Evolutionary conservation across 2,113 vertebrate genomes (phyloP).

Genomic region (cat (Felis catus)): F.catus_Fca126_mat1.0 CM031412.1:196846001-196846500

Average conservation of each 20-base stretch:
- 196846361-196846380: neutral
- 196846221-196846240: neutral
- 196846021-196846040: neutral
- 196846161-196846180: neutral
- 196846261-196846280: neutral
- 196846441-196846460: neutral
- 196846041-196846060: neutral
- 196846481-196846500: neutral
- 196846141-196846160: neutral
- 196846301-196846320: neutral
- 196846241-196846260: neutral
- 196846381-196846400: neutral
- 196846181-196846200: fast-evolving
- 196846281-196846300: neutral
- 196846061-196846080: neutral
- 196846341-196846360: neutral
- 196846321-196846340: neutral
- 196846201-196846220: neutral
- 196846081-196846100: neutral
- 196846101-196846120: neutral
- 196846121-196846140: neutral
- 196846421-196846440: neutral
- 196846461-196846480: neutral
- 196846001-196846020: slow-evolving; percentile 89
- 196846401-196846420: neutral